A percentile compares a stretch with the other conserved stretches of the same genome.
Conservation (phyloP, 2,113 vertebrate species). For the Corythornis madagascariensis region DNA sequence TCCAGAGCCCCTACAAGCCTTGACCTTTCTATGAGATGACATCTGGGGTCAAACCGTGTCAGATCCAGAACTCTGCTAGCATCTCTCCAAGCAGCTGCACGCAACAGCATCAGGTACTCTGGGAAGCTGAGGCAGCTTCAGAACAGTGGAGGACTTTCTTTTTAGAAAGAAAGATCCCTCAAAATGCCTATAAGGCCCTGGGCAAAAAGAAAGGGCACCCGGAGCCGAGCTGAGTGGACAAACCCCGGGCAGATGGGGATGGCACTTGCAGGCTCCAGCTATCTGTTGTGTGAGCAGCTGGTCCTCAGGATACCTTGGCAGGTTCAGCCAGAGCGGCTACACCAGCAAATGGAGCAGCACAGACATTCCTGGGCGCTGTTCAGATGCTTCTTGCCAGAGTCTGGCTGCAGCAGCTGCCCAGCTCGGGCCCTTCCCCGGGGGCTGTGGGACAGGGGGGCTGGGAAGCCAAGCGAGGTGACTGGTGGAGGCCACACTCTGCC, state of each 20-base stretch:
- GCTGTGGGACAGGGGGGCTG: background rate
- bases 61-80: background rate
- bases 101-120: fast-evolving
- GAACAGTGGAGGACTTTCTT: background rate
- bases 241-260: background rate
- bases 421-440: background rate
- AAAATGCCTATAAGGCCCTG: background rate
- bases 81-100: background rate
- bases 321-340: background rate
- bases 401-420: background rate
- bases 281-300: background rate
- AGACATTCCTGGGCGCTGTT: background rate
- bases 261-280: fast-evolving
- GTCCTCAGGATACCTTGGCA: background rate
- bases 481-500: background rate
- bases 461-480: background rate
- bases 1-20: background rate
- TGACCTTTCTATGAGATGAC: background rate
- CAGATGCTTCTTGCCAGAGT: background rate
- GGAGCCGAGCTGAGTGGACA: background rate
- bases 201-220: fast-evolving
- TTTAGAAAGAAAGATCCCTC: background rate
- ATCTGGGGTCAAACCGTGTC: background rate
- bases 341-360: background rate
- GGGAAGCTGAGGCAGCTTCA: background rate